These are phyloP conservation scores for Daktulosphaira vitifoliae DNA, from an alignment of 1,140 invertebrate genomes.

Conservation along the genomic window DNA sequence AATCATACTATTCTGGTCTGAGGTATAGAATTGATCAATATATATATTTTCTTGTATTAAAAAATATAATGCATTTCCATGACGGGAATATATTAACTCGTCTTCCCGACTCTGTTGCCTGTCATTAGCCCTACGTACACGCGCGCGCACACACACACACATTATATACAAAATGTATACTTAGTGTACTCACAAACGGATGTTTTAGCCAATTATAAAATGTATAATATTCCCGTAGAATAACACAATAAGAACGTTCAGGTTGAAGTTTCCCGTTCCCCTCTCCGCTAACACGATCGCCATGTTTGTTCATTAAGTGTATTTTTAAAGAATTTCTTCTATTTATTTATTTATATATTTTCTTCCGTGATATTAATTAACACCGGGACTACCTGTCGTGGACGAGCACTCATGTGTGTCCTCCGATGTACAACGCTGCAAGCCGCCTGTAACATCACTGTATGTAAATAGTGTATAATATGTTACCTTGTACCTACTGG, in stretches of 20 bases:
- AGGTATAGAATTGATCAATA: neutral
- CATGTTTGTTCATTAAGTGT: slow-evolving; percentile 25
- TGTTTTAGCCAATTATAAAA: slow-evolving; percentile 27
- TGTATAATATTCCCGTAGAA: neutral
- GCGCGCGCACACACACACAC: too few relatives aligned
- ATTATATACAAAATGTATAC: neutral
- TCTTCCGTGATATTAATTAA: slow-evolving; percentile 18
- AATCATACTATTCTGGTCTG: neutral
- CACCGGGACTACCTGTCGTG: slow-evolving; percentile 20
- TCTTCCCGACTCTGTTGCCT: neutral
- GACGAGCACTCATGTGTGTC: slow-evolving; percentile 19
- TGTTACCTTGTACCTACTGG: too few relatives aligned
- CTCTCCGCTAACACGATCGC: neutral
- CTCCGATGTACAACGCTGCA: neutral
- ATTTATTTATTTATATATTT: neutral
- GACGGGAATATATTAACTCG: slow-evolving; percentile 29
- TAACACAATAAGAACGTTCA: slow-evolving; percentile 14
- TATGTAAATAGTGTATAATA: too few relatives aligned
- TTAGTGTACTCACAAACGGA: neutral
- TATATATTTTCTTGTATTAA: too few relatives aligned
- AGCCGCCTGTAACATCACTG: too few relatives aligned
- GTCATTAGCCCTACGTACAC: slow-evolving; percentile 15
- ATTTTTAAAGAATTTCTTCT: neutral
- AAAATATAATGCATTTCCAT: neutral
- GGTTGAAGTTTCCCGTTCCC: neutral